phyloP scores from a whole-genome alignment of 2,113 vertebrate genomes.

The Amia ocellicauda region DNA sequence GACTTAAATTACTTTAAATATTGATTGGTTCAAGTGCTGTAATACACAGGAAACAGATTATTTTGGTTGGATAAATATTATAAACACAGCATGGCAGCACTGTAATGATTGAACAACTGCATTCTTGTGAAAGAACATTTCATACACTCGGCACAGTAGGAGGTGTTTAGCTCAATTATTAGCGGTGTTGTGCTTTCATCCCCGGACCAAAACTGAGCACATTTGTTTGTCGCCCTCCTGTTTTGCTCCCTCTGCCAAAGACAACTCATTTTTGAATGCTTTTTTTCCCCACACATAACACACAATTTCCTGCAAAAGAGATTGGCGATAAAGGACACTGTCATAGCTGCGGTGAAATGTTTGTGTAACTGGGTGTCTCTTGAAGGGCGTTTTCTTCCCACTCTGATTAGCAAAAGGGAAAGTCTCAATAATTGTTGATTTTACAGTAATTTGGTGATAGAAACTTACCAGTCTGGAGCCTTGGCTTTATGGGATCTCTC shows the following conservation, averaged over 20 bases:
- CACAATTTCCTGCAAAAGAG: slow-evolving; percentile 33
- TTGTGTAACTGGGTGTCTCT: neutral
- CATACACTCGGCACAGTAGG: neutral
- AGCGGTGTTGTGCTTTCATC: neutral
- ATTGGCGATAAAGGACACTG: slow-evolving; percentile 5
- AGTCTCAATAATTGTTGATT: too few species aligned
- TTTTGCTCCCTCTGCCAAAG: slow-evolving; percentile 34
- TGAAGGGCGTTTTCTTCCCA: slow-evolving; percentile 17
- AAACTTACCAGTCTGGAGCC: too few species aligned
- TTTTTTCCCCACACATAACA: slow-evolving; percentile 40
- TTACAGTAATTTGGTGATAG: too few species aligned
- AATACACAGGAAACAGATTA: too few species aligned
- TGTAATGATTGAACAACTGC: neutral
- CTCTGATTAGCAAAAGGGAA: too few species aligned
- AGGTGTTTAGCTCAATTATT: neutral
- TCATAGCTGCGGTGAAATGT: neutral
- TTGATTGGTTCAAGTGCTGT: too few species aligned
- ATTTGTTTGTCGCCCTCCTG: slow-evolving; percentile 8
- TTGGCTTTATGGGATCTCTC: too few species aligned
- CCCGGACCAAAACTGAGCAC: neutral
- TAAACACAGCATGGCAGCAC: neutral
- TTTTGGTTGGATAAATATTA: neutral
- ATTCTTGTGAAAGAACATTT: neutral
- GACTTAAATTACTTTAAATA: too few species aligned
- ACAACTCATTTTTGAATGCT: slow-evolving; percentile 18